phyloP scores from a whole-genome alignment of 2,113 vertebrate species.

The Fulica atra region DNA sequence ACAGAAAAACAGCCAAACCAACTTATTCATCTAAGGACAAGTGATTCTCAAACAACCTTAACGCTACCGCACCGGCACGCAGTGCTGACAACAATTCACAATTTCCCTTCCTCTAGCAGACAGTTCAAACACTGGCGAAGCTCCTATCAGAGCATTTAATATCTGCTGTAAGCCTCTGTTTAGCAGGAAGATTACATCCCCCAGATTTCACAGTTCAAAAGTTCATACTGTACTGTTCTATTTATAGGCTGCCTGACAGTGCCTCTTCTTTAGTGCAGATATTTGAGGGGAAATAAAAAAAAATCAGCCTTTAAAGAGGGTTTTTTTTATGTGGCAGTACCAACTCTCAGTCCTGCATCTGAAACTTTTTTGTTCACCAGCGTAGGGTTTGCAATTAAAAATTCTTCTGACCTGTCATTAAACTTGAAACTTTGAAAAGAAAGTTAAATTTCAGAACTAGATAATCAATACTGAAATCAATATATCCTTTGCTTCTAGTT shows the following conservation, averaged over 20 bases:
- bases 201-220: slow-evolving; percentile 72
- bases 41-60: background rate
- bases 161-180: slow-evolving; percentile 67
- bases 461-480: background rate
- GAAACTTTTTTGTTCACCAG: background rate
- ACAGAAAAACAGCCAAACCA: background rate
- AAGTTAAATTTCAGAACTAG: background rate
- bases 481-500: background rate
- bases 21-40: background rate
- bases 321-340: background rate
- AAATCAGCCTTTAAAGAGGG: background rate
- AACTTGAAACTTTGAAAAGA: background rate
- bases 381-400: background rate
- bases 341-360: background rate
- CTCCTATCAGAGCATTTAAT: slow-evolving; percentile 59
- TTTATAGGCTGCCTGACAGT: slow-evolving; percentile 51
- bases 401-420: background rate
- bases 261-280: slow-evolving; percentile 39
- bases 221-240: slow-evolving; percentile 67
- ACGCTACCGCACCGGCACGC: rapidly evolving
- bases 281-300: background rate
- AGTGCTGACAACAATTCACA: background rate
- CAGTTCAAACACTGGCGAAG: background rate
- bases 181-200: slow-evolving; percentile 72
- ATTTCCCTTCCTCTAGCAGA: slow-evolving; percentile 19